A percentile compares a stretch with the other conserved stretches of the same genome.
phyloP scores from a whole-genome alignment of 1,140 invertebrate species.

The Pantala flavescens region DNA sequence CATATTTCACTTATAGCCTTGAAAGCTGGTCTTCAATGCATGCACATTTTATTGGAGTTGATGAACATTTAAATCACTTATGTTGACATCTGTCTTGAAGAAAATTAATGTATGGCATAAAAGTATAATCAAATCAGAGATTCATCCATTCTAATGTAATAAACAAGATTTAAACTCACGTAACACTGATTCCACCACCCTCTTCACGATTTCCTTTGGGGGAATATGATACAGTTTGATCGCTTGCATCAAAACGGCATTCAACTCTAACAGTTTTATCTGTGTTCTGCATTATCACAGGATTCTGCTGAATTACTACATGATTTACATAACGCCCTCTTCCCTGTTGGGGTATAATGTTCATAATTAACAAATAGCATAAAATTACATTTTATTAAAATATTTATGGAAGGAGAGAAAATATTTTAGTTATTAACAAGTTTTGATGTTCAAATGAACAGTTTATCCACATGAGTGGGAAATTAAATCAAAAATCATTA shows the following conservation, averaged over 20 bases:
- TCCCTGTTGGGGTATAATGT: slow-evolving; percentile 26
- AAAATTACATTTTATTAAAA: neutral
- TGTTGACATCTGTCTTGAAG: too few species aligned
- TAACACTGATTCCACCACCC: slow-evolving; percentile 35
- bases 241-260: slow-evolving; percentile 39
- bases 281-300: slow-evolving; percentile 42
- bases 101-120: neutral
- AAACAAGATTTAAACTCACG: slow-evolving; percentile 29
- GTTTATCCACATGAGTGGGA: too few species aligned
- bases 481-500: too few species aligned
- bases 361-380: neutral
- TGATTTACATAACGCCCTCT: slow-evolving; percentile 40
- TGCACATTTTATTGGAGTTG: too few species aligned
- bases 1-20: too few species aligned
- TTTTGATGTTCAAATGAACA: too few species aligned
- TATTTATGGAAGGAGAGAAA: neutral
- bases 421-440: neutral
- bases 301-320: slow-evolving; percentile 42
- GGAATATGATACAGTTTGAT: slow-evolving; percentile 39
- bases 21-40: too few species aligned
- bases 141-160: neutral
- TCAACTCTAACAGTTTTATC: slow-evolving; percentile 41
- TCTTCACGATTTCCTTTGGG: slow-evolving; percentile 29
- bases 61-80: too few species aligned
- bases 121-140: neutral